Percentiles rank a stretch among this genome's conserved stretches.
Evolutionary conservation across 2,888 invertebrate genomes (phyloP).

Genomic region (Stenichneumon culpator): DNA sequence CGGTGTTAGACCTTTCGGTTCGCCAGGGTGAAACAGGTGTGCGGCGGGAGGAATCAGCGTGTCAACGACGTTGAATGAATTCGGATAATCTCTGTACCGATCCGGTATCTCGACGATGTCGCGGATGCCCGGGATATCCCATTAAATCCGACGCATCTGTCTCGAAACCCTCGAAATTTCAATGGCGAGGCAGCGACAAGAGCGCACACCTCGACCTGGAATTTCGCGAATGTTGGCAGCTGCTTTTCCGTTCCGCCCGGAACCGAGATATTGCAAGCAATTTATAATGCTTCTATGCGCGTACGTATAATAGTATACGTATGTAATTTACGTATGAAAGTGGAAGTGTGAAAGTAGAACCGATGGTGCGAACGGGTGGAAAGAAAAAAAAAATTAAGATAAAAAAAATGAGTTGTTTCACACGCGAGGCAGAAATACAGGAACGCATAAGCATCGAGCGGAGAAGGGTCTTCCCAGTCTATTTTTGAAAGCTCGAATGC

Average conservation of each 20-base stretch:
- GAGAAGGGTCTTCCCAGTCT: conserved; percentile 57
- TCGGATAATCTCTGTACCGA: conserved; percentile 21
- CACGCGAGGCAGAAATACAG: conserved; percentile 16
- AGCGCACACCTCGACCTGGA: conserved; percentile 27
- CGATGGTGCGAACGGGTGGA: conserved; percentile 1
- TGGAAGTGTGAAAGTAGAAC: conserved; percentile 23
- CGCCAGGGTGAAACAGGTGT: not conserved
- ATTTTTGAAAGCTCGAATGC: conserved; percentile 58
- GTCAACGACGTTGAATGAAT: conserved; percentile 29
- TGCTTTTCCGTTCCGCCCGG: conserved; percentile 39
- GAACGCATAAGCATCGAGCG: conserved; percentile 23
- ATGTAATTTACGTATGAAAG: conserved; percentile 16
- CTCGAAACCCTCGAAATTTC: conserved; percentile 24
- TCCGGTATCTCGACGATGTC: not conserved
- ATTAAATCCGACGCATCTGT: conserved; percentile 21
- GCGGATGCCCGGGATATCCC: not conserved
- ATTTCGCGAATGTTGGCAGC: conserved; percentile 52
- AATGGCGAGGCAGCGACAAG: conserved; percentile 13
- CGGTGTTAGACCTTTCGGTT: conserved; percentile 2
- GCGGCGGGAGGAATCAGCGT: not conserved
- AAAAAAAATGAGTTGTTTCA: conserved; percentile 10
- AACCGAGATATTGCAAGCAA: conserved; percentile 48
- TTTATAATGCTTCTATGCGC: conserved; percentile 42
- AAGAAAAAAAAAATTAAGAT: not conserved
- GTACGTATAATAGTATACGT: not conserved